These are phyloP conservation scores for Drosophila anomalata DNA, from an alignment of 2,888 invertebrate species.

Conservation along the genomic window DNA sequence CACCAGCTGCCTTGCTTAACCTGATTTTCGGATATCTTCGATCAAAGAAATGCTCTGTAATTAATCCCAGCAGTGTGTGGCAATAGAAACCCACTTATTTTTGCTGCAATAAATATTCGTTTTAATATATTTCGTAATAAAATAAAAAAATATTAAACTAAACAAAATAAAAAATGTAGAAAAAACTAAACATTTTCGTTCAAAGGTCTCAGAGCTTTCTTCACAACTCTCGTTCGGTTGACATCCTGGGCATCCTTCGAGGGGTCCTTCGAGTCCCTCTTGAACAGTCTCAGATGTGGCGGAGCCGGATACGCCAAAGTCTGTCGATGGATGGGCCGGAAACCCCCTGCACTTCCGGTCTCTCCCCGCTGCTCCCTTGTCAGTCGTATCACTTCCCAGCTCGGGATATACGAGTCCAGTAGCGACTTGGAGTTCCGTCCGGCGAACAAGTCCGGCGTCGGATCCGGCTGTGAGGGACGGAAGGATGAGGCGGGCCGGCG, in stretches of 20 bases:
- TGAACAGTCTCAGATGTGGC: constrained; percentile 54
- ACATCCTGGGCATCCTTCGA: background rate
- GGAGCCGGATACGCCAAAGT: constrained; percentile 61
- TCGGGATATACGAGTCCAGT: constrained; percentile 87
- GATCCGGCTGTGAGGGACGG: constrained; percentile 59
- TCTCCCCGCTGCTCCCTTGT: constrained; percentile 57
- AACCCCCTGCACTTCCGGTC: background rate
- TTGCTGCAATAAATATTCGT: constrained; percentile 42
- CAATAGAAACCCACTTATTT: constrained; percentile 1
- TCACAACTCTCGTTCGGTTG: constrained; percentile 47
- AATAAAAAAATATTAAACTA: background rate
- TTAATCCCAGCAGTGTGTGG: background rate
- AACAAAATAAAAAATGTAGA: background rate
- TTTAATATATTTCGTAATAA: constrained; percentile 13
- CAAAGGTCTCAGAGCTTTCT: constrained; percentile 56
- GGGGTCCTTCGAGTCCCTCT: constrained; percentile 48
- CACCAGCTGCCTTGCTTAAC: background rate
- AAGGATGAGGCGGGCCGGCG: constrained; percentile 57
- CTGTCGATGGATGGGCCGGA: constrained; percentile 47
- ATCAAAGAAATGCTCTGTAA: background rate
- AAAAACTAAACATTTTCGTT: constrained; percentile 2
- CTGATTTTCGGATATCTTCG: constrained; percentile 1
- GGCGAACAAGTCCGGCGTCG: constrained; percentile 76
- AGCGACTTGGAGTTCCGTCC: constrained; percentile 84
- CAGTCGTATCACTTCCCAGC: constrained; percentile 83